phyloP scores from a whole-genome alignment of 2,797 vertebrate species.

The Lycodopsis pacificus region DNA sequence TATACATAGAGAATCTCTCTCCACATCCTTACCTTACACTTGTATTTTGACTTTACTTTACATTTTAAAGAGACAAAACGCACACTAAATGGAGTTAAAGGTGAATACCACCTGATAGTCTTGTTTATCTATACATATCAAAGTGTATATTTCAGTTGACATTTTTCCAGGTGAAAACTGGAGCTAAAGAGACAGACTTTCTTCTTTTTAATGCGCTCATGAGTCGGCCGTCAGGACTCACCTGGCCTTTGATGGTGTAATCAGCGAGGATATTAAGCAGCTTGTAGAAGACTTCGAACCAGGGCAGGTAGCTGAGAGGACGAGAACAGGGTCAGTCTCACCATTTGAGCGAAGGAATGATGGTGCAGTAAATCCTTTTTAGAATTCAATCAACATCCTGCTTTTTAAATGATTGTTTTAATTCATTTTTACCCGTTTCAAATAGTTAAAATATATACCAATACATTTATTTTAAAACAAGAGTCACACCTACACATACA shows the following conservation, averaged over 20 bases:
- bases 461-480: not conserved
- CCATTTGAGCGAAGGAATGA: not conserved
- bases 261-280: constrained; percentile 95
- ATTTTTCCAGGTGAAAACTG: not conserved
- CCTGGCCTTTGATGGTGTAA: constrained; percentile 96
- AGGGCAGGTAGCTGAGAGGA: constrained; percentile 92
- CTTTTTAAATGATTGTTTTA: not conserved
- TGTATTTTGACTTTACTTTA: no score
- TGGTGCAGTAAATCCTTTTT: not conserved
- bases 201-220: not conserved
- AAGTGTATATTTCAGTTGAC: not conserved
- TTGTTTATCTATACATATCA: no score
- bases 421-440: not conserved
- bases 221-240: constrained; percentile 58
- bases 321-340: not conserved
- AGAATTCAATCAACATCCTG: not conserved
- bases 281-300: constrained; percentile 99
- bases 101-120: no score
- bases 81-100: no score
- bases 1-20: no score
- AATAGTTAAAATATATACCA: not conserved
- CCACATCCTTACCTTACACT: no score
- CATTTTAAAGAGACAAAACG: no score
- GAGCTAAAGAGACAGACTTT: not conserved
- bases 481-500: no score